Evolutionary conservation across 1,140 invertebrate genomes (phyloP), one percentile per base, ranked within the genome.

Genomic region (Drosophila sp.): DNA sequence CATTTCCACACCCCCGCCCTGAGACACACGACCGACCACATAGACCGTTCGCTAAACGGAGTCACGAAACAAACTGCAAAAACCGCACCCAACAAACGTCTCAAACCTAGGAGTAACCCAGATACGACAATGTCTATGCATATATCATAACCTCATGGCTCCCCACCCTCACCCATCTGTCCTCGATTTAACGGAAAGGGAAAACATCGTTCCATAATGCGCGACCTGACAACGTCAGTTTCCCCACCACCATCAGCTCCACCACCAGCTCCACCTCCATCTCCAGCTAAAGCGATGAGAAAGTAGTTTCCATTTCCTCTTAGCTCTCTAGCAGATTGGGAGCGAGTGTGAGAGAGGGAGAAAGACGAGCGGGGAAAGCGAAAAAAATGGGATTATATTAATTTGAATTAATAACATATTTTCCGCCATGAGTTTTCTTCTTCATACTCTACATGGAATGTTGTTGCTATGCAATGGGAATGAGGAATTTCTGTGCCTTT

Each of bases 371-470:
- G 7, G 35, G 29, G 66, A 50, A 27, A 35, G 33, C 50, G 27
- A 40, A 77, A 80, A 81, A 70, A 62, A 86, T 82, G 66, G 61
- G 69, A 90, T 89, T 89, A 85, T 90, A 90, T 90, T 90, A 89
- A 89, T 89, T 89, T 90, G 71, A 82, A 89, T 89, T 89, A 89
- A 89, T 89, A 90, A 89, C 86, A 89, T 89, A 89, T 90, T 89
- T 89, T 89, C 78, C 85, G 80, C 57, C 54, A 54, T 60, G 66
- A 60, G 72, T 70, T 80, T 74, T 11, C 68, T 44, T 47, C 50
- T 44, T 54, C 11, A 4, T 4, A n/a, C 10, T 10, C 8, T 55
- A 38, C 23, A 4, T 60, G 83, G 72, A 79, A 86, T 86, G 72
- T 54, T 79, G 57, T 75, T 57, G 76, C 78, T 66, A 80, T 62